phyloP scores from a whole-genome alignment of 2,888 invertebrate genomes.

The Rotaria socialis region DNA sequence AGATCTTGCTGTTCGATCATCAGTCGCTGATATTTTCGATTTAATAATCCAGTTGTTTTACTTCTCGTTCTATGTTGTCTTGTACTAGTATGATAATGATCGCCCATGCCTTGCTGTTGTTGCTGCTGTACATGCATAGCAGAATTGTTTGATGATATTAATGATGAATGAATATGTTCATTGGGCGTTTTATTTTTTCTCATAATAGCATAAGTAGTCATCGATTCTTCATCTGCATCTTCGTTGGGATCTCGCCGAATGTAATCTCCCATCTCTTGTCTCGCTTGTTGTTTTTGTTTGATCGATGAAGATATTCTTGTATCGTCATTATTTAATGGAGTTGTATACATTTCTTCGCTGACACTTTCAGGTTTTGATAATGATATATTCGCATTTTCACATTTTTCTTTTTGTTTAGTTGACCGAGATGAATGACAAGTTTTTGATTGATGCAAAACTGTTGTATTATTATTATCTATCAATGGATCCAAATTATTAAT shows the following conservation, averaged over 20 bases:
- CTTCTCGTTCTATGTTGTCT: not conserved
- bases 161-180: not conserved
- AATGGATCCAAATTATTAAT: not conserved
- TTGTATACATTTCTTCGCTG: not conserved
- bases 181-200: not conserved
- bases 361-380: not conserved
- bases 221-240: not conserved
- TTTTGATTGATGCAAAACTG: not conserved
- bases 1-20: not conserved
- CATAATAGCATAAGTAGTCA: not conserved
- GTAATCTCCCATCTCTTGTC: not conserved
- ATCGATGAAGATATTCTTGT: not conserved
- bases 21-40: not conserved
- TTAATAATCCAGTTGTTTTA: not conserved
- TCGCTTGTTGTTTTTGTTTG: not conserved
- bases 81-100: not conserved
- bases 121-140: not conserved
- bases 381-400: not conserved
- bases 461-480: not conserved
- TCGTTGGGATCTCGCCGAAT: not conserved
- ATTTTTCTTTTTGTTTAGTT: not conserved
- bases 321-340: not conserved
- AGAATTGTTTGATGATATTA: not conserved
- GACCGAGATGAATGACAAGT: not conserved
- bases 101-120: constrained; percentile 13